Base-by-base conservation (phyloP, 2,113 vertebrate genomes). In the Desmodus rotundus region DNA sequence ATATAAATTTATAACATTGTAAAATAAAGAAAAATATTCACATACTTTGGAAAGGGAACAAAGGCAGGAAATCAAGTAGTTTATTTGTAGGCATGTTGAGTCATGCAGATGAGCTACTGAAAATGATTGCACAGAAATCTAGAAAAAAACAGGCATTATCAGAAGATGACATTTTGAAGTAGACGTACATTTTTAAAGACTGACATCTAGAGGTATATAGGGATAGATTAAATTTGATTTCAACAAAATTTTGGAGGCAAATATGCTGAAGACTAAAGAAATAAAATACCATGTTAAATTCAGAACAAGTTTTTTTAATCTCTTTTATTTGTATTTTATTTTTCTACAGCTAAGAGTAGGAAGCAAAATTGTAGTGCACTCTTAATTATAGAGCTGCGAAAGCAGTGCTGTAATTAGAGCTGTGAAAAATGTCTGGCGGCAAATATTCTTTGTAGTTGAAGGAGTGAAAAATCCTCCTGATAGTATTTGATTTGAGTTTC, bases 371-470 rank as follows among this genome's bases (percentile, higher is more conserved):
- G 96, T 96, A 97, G 82, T 94, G 97, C 93, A 95, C 80, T 93
- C 96, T 98, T 97, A 97, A 97, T 97, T 98, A 96, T 97, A 97
- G 89, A 89, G 94, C 91, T 97, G 91, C 89, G 95, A 97, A 91
- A 90, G 87, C 78, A 94, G 78, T 8, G 19, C 86, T 97, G 89
- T 96, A 97, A 97, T 98, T 98, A 98, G 97, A 97, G 74, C 86
- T 97, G 95, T 96, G 96, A 98, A 98, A 97, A 95, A 93, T 93
- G 97, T 97, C 97, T 97, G 87, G 95, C 76, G 5, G 95, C 74
- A 96, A 78, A 95, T 96, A 96, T 95, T 94, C 96, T 98, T 97
- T 98, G 96, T 96, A 97, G 96, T 97, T 90, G 89, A 95, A 97
- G 94, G 94, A 95, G 96, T 96, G 91, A 96, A 95, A 96, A 96